Evolutionary conservation across 2,113 vertebrate species (phyloP).

Genomic region (Nasalis larvatus): DNA sequence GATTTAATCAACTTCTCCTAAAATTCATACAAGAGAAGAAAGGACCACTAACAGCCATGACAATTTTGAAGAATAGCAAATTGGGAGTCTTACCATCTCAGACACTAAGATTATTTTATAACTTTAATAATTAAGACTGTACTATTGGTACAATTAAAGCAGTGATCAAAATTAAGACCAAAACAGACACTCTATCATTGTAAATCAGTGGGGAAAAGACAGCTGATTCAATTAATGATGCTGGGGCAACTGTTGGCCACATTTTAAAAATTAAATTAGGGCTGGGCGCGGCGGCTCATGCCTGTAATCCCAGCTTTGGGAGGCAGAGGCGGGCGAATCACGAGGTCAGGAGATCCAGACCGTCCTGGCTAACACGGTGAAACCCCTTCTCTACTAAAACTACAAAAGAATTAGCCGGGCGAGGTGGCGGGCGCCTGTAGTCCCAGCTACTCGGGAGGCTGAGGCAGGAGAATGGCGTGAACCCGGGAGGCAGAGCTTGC

Average conservation of each 20-base stretch:
- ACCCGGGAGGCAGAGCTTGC: accelerated
- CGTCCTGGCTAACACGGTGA: no score
- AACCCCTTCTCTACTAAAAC: no score
- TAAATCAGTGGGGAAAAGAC: background rate
- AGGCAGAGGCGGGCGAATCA: no score
- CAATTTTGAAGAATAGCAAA: background rate
- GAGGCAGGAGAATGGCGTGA: no score
- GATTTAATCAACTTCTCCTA: background rate
- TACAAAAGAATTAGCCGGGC: no score
- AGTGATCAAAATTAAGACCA: background rate
- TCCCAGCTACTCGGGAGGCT: no score
- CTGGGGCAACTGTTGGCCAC: background rate
- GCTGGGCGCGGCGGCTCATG: accelerated
- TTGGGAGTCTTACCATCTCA: background rate
- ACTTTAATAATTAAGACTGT: background rate
- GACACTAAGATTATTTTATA: background rate
- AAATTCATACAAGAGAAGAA: background rate
- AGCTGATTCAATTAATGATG: background rate
- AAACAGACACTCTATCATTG: background rate
- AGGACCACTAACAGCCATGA: background rate
- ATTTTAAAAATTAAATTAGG: background rate
- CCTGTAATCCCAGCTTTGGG: no score
- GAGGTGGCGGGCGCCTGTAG: no score
- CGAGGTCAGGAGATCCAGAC: no score
- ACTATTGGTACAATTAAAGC: background rate